These are phyloP conservation scores for Holothuria leucospilota DNA, from an alignment of 53 echinoderm and acorn worm genomes.

Conservation along the genomic window DNA sequence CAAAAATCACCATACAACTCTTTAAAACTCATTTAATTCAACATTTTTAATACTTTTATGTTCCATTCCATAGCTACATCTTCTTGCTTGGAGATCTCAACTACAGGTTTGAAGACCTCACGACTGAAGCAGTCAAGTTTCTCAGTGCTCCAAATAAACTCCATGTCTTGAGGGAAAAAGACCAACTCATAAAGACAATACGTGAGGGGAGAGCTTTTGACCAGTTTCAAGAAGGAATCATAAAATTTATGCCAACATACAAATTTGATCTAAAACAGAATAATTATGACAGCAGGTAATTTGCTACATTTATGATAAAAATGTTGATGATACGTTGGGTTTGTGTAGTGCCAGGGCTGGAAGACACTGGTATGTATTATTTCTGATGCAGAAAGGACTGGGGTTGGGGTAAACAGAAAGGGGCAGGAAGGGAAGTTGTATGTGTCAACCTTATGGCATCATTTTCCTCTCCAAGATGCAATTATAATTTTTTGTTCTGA, in stretches of 20 bases:
- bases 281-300: slow-evolving; percentile 81
- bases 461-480: too few species aligned
- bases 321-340: too few species aligned
- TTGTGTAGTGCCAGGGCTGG: too few species aligned
- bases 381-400: too few species aligned
- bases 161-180: slow-evolving; percentile 81
- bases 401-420: too few species aligned
- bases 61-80: slow-evolving; percentile 68
- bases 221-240: slow-evolving; percentile 75
- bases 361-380: too few species aligned
- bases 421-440: too few species aligned
- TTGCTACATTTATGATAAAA: too few species aligned
- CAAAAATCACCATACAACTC: too few species aligned
- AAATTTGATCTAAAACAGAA: slow-evolving; percentile 79
- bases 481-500: too few species aligned
- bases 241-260: slow-evolving; percentile 88
- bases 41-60: background rate
- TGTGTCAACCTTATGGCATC: too few species aligned
- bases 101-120: slow-evolving; percentile 83
- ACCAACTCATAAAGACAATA: slow-evolving; percentile 82
- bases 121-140: slow-evolving; percentile 74
- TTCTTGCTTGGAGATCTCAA: slow-evolving; percentile 94
- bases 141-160: slow-evolving; percentile 73
- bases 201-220: slow-evolving; percentile 64
- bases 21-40: background rate